Percentiles rank a stretch among this genome's conserved stretches.
Evolutionary conservation across 2,888 invertebrate genomes (phyloP).

Genomic region (Stramonita haemastoma): DNA sequence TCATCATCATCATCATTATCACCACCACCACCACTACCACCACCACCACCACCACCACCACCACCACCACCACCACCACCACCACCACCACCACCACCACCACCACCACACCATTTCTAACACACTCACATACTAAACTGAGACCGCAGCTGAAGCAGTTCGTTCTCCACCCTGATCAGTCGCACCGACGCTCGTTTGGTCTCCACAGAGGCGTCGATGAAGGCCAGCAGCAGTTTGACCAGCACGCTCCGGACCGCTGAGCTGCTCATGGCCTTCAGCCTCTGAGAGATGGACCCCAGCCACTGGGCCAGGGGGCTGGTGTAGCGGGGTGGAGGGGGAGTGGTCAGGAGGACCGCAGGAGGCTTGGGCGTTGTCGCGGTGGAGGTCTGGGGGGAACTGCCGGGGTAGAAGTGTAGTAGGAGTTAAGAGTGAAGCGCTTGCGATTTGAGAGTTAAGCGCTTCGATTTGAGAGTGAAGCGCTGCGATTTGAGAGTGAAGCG

Average conservation of each 20-base stretch:
- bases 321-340: not conserved
- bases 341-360: not conserved
- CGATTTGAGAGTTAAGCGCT: too few relatives aligned
- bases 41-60: constrained; percentile 9
- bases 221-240: not conserved
- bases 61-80: not conserved
- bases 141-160: not conserved
- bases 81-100: not conserved
- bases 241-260: not conserved
- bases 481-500: too few relatives aligned
- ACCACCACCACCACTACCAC: constrained; percentile 18
- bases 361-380: not conserved
- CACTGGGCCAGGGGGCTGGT: not conserved
- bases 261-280: not conserved
- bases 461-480: too few relatives aligned
- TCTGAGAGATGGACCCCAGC: not conserved
- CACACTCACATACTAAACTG: not conserved
- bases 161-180: not conserved
- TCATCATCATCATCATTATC: not conserved
- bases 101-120: not conserved
- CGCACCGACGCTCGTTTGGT: not conserved
- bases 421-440: too few relatives aligned
- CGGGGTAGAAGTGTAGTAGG: too few relatives aligned
- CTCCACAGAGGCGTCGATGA: constrained; percentile 5
- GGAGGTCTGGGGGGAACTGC: not conserved